Percentiles rank a stretch among this genome's conserved stretches.
phyloP scores from a whole-genome alignment of 92 coral and sea anemone species.

The Epizoanthus ramosus region DNA sequence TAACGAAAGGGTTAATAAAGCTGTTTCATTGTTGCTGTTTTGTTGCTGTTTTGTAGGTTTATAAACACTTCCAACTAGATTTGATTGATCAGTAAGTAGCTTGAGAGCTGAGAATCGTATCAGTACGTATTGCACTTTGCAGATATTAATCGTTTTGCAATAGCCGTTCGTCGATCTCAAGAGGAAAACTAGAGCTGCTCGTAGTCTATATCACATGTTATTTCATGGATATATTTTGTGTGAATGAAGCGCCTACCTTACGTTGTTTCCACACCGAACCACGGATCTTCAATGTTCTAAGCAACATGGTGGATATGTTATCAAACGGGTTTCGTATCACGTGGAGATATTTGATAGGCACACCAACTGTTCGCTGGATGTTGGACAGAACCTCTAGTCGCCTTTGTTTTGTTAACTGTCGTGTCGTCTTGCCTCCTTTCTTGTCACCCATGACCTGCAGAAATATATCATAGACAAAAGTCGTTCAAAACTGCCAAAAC shows the following conservation, averaged over 20 bases:
- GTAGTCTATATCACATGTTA: not conserved
- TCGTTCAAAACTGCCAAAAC: too few species aligned
- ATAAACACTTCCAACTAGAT: too few species aligned
- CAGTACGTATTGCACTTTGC: too few species aligned
- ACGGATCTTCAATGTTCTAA: slow-evolving; percentile 64
- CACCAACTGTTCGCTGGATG: slow-evolving; percentile 53
- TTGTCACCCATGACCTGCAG: slow-evolving; percentile 92
- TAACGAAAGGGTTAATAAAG: too few species aligned
- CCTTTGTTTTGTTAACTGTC: slow-evolving; percentile 54
- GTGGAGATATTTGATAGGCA: slow-evolving; percentile 80
- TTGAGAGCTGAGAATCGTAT: too few species aligned
- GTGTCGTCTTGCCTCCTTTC: slow-evolving; percentile 85
- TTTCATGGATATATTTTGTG: not conserved
- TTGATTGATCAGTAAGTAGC: too few species aligned
- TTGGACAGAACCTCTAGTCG: slow-evolving; percentile 34
- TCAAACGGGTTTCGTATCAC: slow-evolving; percentile 95
- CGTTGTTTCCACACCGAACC: slow-evolving; percentile 27
- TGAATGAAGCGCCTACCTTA: slow-evolving; percentile 44
- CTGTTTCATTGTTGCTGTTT: too few species aligned
- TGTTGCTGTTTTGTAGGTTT: too few species aligned
- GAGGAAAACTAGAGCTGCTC: too few species aligned
- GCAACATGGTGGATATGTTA: slow-evolving; percentile 93
- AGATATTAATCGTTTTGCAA: too few species aligned
- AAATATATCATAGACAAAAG: not conserved
- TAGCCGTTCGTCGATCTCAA: too few species aligned